Evolutionary conservation across 2,888 invertebrate species (phyloP), one percentile per base, ranked within the genome.

Genomic region (Stegophylla sp.): DNA sequence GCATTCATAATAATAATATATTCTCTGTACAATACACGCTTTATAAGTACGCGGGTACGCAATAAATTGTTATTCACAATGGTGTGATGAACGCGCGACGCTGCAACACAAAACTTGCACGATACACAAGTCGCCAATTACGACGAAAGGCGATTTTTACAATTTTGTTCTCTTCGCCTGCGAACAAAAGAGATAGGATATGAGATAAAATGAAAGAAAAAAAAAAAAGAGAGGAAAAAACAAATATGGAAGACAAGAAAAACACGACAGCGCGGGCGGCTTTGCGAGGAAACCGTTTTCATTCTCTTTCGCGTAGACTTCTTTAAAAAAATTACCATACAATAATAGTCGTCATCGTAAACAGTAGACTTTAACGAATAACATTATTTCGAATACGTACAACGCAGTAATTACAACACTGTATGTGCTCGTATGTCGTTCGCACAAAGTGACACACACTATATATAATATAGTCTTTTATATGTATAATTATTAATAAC

Each of bases 131-230:
- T 76, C 43, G 75, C 75, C 75, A 76, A 76, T 76, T 76, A 76
- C 75, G 75, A 53, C 75, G 75, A 76, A 76, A 66, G n/a, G 75
- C 53, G 75, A 76, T 76, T 66, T 76, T 76, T 53, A 53, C n/a
- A 41, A 76, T 76, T 64, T 75, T 71, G 26, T 51, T 61, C 59
- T 45, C 17, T 41, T 34, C n/a, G 12, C 17, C n/a, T 28, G 20
- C 0, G 0, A 51, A 76, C 51, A 76, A 75, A 51, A 76, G 64
- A 64, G 51, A 75, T 51, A 51, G 48, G 48, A 63, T 48, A 41
- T 15, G 41, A 75, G 64, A 76, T 76, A 66, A 43, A 41, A 64
- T 17, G 26, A 67, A 48, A 28, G 26, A 53, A 20, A 56, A 17
- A 67, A 23, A 3, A 3, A 9, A 45, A 73, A 28, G 45, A 26